Conservation (phyloP, 2,888 invertebrate genomes). For the Acrobasis repandana region DNA sequence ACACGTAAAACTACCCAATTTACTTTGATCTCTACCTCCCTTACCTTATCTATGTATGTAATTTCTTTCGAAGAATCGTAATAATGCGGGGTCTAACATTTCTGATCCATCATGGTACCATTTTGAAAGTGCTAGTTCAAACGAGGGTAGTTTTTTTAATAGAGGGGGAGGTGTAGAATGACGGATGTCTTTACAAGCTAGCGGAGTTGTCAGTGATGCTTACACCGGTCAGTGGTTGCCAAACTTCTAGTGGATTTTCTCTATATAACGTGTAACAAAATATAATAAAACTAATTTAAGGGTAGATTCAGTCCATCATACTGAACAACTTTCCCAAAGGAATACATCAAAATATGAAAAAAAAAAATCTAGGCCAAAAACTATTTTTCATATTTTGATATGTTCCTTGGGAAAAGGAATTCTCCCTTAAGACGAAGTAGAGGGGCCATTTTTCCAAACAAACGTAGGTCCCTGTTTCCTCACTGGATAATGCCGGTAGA, state of each 20-base stretch:
- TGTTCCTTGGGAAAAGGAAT: too few relatives aligned
- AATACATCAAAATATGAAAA: too few relatives aligned
- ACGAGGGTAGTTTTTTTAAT: constrained; percentile 36
- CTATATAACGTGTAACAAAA: too few relatives aligned
- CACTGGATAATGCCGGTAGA: too few relatives aligned
- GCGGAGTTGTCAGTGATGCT: constrained; percentile 65
- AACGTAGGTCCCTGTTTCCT: too few relatives aligned
- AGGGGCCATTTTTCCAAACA: too few relatives aligned
- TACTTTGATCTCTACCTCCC: constrained; percentile 37
- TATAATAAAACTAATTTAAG: too few relatives aligned
- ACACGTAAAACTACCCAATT: constrained; percentile 47
- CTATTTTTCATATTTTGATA: too few relatives aligned
- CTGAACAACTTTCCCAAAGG: too few relatives aligned
- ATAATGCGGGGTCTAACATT: constrained; percentile 35
- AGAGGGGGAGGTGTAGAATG: constrained; percentile 69
- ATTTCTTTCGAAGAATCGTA: background rate
- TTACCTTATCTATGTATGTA: background rate
- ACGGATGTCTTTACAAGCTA: constrained; percentile 79
- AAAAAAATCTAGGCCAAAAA: too few relatives aligned
- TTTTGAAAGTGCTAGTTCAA: constrained; percentile 24
- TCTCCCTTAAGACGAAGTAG: too few relatives aligned
- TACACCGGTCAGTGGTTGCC: constrained; percentile 42
- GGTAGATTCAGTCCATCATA: too few relatives aligned
- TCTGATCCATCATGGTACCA: constrained; percentile 51
- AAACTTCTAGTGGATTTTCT: constrained; percentile 39